Conservation (phyloP, 1,140 invertebrate species). For the Plectus sambesii region DNA sequence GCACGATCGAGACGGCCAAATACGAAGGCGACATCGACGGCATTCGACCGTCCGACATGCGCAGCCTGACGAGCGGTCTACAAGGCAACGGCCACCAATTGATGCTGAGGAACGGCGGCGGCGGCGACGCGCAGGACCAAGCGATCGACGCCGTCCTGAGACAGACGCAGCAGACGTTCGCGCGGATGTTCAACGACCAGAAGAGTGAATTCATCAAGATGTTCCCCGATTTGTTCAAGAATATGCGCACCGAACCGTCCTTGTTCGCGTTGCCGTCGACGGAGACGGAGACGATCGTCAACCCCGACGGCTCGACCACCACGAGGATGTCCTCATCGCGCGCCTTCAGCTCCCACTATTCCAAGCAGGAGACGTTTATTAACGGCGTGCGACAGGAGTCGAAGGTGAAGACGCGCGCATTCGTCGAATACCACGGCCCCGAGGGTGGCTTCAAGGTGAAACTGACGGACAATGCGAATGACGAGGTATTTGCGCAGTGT, state of each 20-base stretch:
- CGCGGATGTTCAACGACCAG: constrained; percentile 6
- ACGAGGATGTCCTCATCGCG: constrained; percentile 13
- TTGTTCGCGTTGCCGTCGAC: constrained; percentile 14
- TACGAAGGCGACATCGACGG: too few relatives aligned
- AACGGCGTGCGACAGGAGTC: constrained; percentile 21
- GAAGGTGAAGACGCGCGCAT: constrained; percentile 21
- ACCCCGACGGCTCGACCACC: constrained; percentile 24
- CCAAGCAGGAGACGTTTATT: constrained; percentile 18
- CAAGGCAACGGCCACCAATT: too few relatives aligned
- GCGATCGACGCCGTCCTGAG: too few relatives aligned
- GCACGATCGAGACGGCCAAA: too few relatives aligned
- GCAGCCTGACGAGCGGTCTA: too few relatives aligned
- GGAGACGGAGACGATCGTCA: constrained; percentile 15
- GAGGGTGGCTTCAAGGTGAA: constrained; percentile 28
- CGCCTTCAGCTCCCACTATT: constrained; percentile 19
- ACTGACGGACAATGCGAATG: constrained; percentile 16
- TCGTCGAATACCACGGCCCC: constrained; percentile 25
- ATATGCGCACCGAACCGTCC: constrained; percentile 18
- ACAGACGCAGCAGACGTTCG: too few relatives aligned
- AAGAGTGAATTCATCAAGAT: constrained; percentile 17
- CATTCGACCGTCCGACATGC: too few relatives aligned
- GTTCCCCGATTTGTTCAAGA: constrained; percentile 21
- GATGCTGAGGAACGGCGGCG: too few relatives aligned
- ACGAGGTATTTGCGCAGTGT: too few relatives aligned
- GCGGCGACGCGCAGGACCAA: too few relatives aligned